Percentiles rank a stretch among this genome's conserved stretches.
phyloP scores from a whole-genome alignment of 2,797 vertebrate genomes.

The Argentina silus region DNA sequence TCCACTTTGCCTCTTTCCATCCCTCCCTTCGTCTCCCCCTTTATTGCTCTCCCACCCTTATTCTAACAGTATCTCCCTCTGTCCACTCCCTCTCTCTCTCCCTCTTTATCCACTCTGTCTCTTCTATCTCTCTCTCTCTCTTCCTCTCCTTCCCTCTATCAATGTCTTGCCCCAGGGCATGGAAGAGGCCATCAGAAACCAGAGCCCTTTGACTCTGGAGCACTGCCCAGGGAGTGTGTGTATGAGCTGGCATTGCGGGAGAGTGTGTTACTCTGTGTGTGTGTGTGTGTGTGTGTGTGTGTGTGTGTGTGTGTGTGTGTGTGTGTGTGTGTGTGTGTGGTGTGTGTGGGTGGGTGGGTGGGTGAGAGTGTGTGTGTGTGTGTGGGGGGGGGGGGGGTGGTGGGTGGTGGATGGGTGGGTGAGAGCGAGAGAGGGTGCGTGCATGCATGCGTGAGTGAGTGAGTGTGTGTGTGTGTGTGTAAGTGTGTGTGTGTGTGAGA shows the following conservation, averaged over 20 bases:
- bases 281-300: slow-evolving; percentile 10
- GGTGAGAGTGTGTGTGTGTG: slow-evolving; percentile 15
- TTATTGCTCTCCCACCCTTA: not conserved
- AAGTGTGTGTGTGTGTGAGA: slow-evolving; percentile 24
- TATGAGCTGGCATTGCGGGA: not conserved
- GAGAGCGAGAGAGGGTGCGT: slow-evolving; percentile 42
- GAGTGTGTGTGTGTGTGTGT: slow-evolving; percentile 28
- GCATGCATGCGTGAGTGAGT: slow-evolving; percentile 5
- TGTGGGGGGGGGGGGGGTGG: too few relatives aligned
- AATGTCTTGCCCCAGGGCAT: slow-evolving; percentile 26
- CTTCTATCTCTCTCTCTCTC: slow-evolving; percentile 13
- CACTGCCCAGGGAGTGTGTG: slow-evolving; percentile 33
- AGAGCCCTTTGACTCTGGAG: slow-evolving; percentile 35
- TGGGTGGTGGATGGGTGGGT: slow-evolving; percentile 30
- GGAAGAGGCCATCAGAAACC: slow-evolving; percentile 52
- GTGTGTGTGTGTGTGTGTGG: not conserved
- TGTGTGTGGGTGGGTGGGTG: too few relatives aligned
- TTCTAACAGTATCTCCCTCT: not conserved
- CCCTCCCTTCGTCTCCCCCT: not conserved
- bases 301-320: slow-evolving; percentile 21
- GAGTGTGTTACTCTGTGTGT: slow-evolving; percentile 12
- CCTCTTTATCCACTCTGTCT: not conserved
- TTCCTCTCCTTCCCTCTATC: slow-evolving; percentile 21
- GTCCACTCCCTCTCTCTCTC: too few relatives aligned
- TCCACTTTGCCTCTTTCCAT: not conserved